Evolutionary conservation across 1,140 invertebrate species (phyloP), one percentile per base, ranked within the genome.

Genomic region (Drosophila orena): DNA sequence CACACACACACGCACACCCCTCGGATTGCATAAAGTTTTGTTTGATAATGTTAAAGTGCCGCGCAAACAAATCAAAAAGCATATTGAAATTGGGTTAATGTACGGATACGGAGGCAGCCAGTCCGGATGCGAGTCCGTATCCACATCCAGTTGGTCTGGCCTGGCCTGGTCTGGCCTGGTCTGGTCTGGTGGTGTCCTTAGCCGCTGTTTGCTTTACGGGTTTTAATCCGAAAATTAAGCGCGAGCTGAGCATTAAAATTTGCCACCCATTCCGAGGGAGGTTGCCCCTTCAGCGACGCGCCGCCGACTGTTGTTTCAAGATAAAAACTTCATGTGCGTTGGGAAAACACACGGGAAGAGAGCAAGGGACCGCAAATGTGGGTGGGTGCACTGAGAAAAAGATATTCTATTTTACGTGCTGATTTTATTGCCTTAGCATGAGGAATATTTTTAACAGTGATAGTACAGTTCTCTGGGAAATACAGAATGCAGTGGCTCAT

Each of bases 31-130:
- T 73, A 86, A 90, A 91, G 77, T 85, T 74, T 62, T 91, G 81
- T 90, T 90, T 90, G 88, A 90, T 90, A 83, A 91, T 88, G 83
- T 91, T 90, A 83, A 91, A 90, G 81, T 90, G 79, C 66, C 84
- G 85, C 44, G 69, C 85, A 89, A 89, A 89, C 84, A 89, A 89
- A 89, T 89, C 84, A 89, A 89, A 89, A 89, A 89, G 85, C 84
- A 89, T 91, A 88, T 90, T 90, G 88, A 84, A 90, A 90, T 90
- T 90, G 88, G 88, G 88, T 88, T 90, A 90, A 91, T 88, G 83
- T 88, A 77, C 81, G 74, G 60, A 54, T 83, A 74, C 81, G 74
- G 60, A 54, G 58, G 60, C 38, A 60, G 8, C 47, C 35, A 52
- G 64, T 64, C 61, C 56, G 61, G 40, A 65, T 68, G 37, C 64